Percentiles rank a stretch among this genome's conserved stretches.
These are phyloP conservation scores for Micromys minutus DNA, from an alignment of 2,113 vertebrate genomes.

Conservation along the genomic window DNA sequence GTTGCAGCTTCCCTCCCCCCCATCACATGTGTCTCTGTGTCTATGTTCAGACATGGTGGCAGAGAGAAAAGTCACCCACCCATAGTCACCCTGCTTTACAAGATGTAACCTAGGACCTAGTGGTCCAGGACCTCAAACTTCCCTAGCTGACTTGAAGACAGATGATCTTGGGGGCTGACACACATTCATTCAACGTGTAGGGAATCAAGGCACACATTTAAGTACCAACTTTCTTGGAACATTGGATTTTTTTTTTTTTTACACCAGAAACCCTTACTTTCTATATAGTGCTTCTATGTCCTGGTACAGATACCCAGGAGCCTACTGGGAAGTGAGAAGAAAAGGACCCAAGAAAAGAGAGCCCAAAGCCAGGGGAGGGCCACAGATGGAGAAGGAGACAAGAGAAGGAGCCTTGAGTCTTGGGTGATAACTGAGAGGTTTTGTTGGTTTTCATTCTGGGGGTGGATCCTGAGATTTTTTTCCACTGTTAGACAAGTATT, in stretches of 20 bases:
- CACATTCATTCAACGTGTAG: not conserved
- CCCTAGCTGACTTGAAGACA: not conserved
- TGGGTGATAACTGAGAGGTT: not conserved
- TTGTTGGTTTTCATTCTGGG: not conserved
- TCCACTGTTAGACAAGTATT: not conserved
- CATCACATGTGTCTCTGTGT: not conserved
- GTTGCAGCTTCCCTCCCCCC: not conserved
- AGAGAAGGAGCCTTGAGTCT: not conserved
- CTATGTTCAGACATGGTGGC: fast-evolving
- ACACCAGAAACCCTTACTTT: not conserved
- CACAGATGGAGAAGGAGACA: not conserved
- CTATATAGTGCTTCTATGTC: not conserved
- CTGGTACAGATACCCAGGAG: not conserved
- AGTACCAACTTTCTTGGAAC: not conserved
- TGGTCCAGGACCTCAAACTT: not conserved
- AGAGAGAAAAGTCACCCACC: not conserved
- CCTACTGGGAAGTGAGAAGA: not conserved
- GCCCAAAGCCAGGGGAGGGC: not conserved
- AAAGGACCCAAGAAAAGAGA: not conserved
- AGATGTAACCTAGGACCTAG: not conserved
- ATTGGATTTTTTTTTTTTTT: not conserved
- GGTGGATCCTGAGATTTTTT: not conserved
- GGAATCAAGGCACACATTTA: not conserved
- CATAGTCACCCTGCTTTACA: not conserved
- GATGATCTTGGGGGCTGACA: not conserved